Base-by-base conservation (phyloP, 2,888 invertebrate genomes). In the Cheilosia vulpina region DNA sequence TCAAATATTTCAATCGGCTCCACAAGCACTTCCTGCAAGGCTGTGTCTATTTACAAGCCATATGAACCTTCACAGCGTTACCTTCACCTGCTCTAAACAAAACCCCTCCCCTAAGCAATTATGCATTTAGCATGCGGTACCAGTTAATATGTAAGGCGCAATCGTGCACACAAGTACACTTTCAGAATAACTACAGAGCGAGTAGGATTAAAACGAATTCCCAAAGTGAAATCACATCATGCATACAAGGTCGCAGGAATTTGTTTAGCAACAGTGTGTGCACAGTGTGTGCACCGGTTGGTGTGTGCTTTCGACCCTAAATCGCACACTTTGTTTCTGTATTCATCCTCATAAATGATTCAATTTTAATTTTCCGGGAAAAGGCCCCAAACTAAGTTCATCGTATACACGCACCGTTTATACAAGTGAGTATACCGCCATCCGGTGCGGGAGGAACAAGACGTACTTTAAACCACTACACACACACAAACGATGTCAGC, bases 321-420 rank as follows among this genome's bases (percentile, higher is more conserved):
- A 80, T 80, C 80, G 63, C 62, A 77, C 62, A 77, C 72, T 68
- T 76, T 72, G 63, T 34, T 55, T 62, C 63, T 11, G 68, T 77
- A 85, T 85, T 80, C 85, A 81, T 80, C 76, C 85, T 85, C 85
- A 85, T 85, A 77, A 85, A 85, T 85, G 81, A 85, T 85, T 85
- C 80, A 85, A 85, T 85, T 85, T 85, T 85, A 85, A 85, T 85
- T 85, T 85, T 80, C 85, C 76, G 68, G 85, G 38, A 85, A 76
- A 80, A 81, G 65, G 60, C 68, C 71, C 80, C 17, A 77, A 81
- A 77, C 81, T 85, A 81, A 81, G 76, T 80, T 77, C 68, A 24
- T 43, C 52, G 21, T 17, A 41, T 60, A 85, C 76, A 72, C 76
- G 81, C 80, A 76, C 66, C 38, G 71, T 58, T n/a, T n/a, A 73